These are phyloP conservation scores for Laodelphax striatellus DNA, from an alignment of 1,140 invertebrate genomes.

Conservation along the genomic window DNA sequence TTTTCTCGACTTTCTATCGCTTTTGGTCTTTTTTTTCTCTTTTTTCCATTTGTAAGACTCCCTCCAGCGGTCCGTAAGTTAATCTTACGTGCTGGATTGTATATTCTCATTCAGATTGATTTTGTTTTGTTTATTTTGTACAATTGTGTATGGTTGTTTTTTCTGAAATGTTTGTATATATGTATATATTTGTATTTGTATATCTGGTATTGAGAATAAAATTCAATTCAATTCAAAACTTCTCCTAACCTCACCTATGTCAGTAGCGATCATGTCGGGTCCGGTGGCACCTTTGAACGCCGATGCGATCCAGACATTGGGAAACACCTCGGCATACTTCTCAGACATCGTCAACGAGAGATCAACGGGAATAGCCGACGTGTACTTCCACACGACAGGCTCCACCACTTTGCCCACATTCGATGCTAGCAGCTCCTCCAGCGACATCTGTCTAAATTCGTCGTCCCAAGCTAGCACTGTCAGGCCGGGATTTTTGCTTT, in stretches of 20 bases:
- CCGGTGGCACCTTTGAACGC: constrained; percentile 48
- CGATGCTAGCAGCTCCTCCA: constrained; percentile 31
- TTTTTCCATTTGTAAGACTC: no score
- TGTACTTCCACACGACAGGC: constrained; percentile 36
- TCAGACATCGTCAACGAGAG: constrained; percentile 6
- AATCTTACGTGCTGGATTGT: no score
- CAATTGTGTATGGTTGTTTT: no score
- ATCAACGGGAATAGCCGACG: constrained; percentile 2
- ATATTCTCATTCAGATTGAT: no score
- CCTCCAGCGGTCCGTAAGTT: no score
- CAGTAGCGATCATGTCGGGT: constrained; percentile 39
- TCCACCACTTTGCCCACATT: constrained; percentile 36
- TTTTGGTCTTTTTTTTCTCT: no score
- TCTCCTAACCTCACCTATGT: constrained; percentile 28
- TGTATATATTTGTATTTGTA: no score
- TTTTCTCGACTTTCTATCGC: no score
- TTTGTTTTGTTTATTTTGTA: no score
- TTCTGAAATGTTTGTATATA: no score
- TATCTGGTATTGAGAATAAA: no score
- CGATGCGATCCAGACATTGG: constrained; percentile 46
- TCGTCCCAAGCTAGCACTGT: constrained; percentile 50
- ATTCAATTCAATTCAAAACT: no score
- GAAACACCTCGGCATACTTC: constrained; percentile 33
- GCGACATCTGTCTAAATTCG: constrained; percentile 40
- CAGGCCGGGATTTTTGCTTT: constrained; percentile 26